These are phyloP conservation scores for Urocynchramus pylzowi DNA, from an alignment of 2,113 vertebrate species.

Conservation along the genomic window DNA sequence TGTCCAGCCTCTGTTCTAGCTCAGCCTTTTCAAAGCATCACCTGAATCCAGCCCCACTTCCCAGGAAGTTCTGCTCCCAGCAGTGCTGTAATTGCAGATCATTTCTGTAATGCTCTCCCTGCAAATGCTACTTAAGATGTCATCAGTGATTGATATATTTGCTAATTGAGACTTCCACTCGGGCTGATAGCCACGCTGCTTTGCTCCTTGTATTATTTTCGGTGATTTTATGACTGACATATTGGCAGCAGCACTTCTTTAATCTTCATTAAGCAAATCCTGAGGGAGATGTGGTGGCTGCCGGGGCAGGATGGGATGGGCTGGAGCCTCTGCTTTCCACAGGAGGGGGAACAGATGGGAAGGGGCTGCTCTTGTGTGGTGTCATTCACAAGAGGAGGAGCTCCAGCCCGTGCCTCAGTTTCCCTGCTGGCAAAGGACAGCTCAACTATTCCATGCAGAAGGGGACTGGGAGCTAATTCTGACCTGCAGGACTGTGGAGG, in stretches of 20 bases:
- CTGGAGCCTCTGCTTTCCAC: background rate
- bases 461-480: background rate
- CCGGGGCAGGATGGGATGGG: background rate
- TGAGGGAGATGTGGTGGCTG: background rate
- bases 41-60: background rate
- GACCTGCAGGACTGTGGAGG: background rate
- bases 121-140: background rate
- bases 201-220: background rate
- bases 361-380: background rate
- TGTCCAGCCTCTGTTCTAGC: background rate
- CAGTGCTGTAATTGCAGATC: background rate
- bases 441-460: background rate
- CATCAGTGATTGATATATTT: constrained; percentile 43
- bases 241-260: background rate
- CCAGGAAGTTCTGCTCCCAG: background rate
- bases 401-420: background rate
- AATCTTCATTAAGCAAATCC: background rate
- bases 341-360: background rate
- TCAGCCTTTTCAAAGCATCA: background rate
- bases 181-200: background rate
- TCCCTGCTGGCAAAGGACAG: background rate
- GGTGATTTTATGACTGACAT: background rate
- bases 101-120: background rate
- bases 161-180: constrained; percentile 34
- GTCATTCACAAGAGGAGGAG: background rate